Evolutionary conservation across 2,113 vertebrate species (phyloP).

Genomic region (Podilymbus podiceps): DNA sequence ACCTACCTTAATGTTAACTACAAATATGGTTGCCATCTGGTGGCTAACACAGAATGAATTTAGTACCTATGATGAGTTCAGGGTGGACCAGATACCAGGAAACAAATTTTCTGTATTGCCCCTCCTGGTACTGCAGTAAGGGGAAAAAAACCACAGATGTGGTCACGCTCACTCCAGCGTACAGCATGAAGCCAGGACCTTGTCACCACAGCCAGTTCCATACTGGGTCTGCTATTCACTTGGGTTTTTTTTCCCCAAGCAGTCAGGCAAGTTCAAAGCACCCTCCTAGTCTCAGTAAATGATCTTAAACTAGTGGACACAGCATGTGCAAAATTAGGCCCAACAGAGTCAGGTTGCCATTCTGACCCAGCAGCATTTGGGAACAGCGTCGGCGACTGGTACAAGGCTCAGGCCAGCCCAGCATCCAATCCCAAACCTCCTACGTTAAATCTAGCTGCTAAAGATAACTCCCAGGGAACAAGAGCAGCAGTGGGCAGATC

Average conservation of each 20-base stretch:
- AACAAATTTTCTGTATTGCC: not conserved
- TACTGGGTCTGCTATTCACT: not conserved
- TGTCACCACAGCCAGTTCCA: not conserved
- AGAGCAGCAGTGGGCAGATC: slow-evolving; percentile 14
- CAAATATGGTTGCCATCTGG: slow-evolving; percentile 50
- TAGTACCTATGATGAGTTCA: not conserved
- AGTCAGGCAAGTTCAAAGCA: not conserved
- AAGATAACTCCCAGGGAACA: slow-evolving; percentile 57
- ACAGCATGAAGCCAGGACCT: not conserved
- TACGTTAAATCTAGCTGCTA: slow-evolving; percentile 26
- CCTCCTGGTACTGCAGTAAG: not conserved
- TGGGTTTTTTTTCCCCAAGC: not conserved
- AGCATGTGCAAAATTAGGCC: not conserved
- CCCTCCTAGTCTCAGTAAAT: not conserved
- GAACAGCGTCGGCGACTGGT: accelerated
- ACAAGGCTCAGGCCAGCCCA: not conserved
- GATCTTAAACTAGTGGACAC: not conserved
- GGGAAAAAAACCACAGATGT: not conserved
- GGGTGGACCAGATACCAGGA: not conserved
- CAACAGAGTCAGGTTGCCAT: not conserved
- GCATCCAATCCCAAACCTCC: not conserved
- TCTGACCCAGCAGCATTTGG: not conserved
- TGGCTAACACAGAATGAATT: not conserved
- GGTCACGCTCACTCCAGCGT: accelerated
- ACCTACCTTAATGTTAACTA: not conserved